Evolutionary conservation across 2,888 invertebrate genomes (phyloP).

Genomic region (Caenorhabditis angaria): DNA sequence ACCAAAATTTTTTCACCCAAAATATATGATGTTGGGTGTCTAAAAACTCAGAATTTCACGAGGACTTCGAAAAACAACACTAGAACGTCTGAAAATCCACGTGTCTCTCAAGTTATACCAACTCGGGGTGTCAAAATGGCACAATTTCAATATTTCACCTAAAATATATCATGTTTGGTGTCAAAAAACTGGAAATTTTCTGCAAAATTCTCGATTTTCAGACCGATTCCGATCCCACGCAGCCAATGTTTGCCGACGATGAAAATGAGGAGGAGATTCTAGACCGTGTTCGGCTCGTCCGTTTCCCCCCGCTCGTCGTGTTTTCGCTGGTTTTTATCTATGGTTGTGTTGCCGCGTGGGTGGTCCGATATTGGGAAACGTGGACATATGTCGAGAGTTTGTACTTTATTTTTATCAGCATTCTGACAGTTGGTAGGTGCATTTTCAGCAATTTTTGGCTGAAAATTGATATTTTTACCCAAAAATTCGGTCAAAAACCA

Average conservation of each 20-base stretch:
- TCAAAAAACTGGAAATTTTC: not conserved
- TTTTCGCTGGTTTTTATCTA: conserved; percentile 68
- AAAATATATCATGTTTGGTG: not conserved
- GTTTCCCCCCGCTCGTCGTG: conserved; percentile 69
- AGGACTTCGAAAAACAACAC: no score
- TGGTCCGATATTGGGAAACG: conserved; percentile 56
- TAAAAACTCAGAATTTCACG: no score
- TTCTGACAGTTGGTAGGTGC: conserved; percentile 68
- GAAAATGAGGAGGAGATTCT: conserved; percentile 70
- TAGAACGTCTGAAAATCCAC: no score
- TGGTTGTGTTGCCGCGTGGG: conserved; percentile 64
- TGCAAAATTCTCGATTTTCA: not conserved
- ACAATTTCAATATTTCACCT: not conserved
- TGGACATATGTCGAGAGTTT: conserved; percentile 69
- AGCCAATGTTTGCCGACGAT: conserved; percentile 65
- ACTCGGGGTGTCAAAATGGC: not conserved
- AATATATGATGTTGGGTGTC: no score
- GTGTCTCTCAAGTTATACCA: not conserved
- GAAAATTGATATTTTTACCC: no score
- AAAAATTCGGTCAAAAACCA: not conserved
- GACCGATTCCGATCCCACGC: conserved; percentile 27
- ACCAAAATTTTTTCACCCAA: no score
- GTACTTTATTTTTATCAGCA: conserved; percentile 70
- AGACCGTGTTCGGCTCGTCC: conserved; percentile 64
- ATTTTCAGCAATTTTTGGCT: no score